A percentile compares a stretch with the other conserved stretches of the same genome.
Evolutionary conservation across 2,888 invertebrate species (phyloP).

Genomic region (Scaptodrosophila latifasciaeformis): DNA sequence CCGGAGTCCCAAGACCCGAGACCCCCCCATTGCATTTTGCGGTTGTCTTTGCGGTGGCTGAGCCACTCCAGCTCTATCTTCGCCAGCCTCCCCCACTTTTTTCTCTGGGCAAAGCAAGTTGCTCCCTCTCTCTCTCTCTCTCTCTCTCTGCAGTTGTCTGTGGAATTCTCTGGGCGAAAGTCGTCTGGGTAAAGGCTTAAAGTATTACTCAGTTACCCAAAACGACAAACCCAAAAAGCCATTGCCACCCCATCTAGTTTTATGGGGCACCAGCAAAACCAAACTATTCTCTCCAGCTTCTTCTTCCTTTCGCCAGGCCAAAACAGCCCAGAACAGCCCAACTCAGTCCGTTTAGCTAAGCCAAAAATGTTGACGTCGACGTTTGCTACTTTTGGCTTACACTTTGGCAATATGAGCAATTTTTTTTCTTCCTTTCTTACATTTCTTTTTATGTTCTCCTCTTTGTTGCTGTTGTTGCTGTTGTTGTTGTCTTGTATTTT

Average conservation of each 20-base stretch:
- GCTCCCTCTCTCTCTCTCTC: background rate
- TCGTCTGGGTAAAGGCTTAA: constrained; percentile 65
- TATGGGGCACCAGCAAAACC: too few species aligned
- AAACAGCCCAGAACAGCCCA: background rate
- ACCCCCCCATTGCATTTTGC: constrained; percentile 53
- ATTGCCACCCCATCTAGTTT: too few species aligned
- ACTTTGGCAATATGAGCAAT: constrained; percentile 57
- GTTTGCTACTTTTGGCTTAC: constrained; percentile 35
- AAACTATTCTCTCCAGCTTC: too few species aligned
- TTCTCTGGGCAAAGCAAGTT: too few species aligned
- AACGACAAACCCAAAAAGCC: too few species aligned
- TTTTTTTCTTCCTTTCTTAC: constrained; percentile 35
- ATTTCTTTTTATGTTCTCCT: constrained; percentile 12
- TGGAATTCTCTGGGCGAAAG: background rate
- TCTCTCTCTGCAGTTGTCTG: background rate
- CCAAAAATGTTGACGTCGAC: constrained; percentile 61
- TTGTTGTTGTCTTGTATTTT: constrained; percentile 16
- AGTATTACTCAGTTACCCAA: constrained; percentile 56
- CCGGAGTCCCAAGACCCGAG: background rate
- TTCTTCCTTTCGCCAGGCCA: too few species aligned
- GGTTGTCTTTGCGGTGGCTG: constrained; percentile 48
- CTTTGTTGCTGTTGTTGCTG: constrained; percentile 7
- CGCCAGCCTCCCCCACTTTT: constrained; percentile 7
- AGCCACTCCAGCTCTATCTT: background rate
- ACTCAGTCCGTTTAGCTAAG: constrained; percentile 37